Conservation (phyloP, 2,113 vertebrate species). For the Arizona elegans region DNA sequence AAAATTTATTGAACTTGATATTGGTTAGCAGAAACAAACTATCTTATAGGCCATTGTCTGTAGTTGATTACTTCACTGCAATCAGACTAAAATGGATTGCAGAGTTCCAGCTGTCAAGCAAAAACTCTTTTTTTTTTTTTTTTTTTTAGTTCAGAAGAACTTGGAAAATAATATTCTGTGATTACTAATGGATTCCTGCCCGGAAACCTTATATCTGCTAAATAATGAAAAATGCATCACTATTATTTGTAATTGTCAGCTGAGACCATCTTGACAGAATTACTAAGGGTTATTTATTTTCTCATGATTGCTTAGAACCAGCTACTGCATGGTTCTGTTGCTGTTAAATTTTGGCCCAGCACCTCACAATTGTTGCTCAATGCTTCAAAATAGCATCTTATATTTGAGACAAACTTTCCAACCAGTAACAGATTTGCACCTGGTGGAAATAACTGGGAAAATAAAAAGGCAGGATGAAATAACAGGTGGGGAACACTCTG, state of each 20-base stretch:
- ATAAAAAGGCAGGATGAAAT: slow-evolving; percentile 37
- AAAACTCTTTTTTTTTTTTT: background rate
- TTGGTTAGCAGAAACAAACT: background rate
- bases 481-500: slow-evolving; percentile 40
- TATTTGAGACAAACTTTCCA: slow-evolving; percentile 52
- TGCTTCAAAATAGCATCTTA: slow-evolving; percentile 63
- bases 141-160: background rate
- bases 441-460: slow-evolving; percentile 60
- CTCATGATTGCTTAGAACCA: slow-evolving; percentile 50
- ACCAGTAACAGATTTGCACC: slow-evolving; percentile 58
- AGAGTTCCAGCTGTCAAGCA: background rate
- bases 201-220: slow-evolving; percentile 46
- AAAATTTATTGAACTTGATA: background rate
- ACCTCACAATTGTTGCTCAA: slow-evolving; percentile 69
- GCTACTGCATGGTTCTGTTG: slow-evolving; percentile 45
- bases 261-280: slow-evolving; percentile 57
- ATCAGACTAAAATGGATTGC: background rate
- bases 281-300: slow-evolving; percentile 48
- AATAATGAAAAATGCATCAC: slow-evolving; percentile 52
- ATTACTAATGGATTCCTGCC: slow-evolving; percentile 34
- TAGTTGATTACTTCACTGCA: background rate
- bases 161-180: slow-evolving; percentile 35
- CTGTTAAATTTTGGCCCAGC: slow-evolving; percentile 57
- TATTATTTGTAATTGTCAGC: slow-evolving; percentile 54
- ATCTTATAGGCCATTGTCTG: background rate